These are phyloP conservation scores for Bombylius discolor DNA, from an alignment of 2,888 invertebrate species.

Conservation along the genomic window DNA sequence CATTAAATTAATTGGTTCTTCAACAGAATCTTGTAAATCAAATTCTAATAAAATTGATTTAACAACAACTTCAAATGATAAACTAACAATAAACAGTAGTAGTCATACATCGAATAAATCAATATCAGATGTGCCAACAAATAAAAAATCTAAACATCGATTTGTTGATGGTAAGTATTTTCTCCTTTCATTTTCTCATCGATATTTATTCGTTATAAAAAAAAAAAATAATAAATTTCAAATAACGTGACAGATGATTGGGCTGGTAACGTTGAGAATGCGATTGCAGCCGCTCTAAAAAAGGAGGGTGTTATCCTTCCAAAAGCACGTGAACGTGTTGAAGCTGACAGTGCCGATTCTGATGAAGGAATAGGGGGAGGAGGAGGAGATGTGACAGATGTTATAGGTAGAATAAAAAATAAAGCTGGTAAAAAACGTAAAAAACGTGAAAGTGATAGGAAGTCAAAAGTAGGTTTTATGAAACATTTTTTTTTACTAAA, in stretches of 20 bases:
- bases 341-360: constrained; percentile 38
- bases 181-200: too few relatives aligned
- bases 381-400: background rate
- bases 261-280: constrained; percentile 65
- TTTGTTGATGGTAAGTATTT: constrained; percentile 27
- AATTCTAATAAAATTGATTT: background rate
- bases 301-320: constrained; percentile 44
- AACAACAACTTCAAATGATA: background rate
- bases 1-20: too few relatives aligned
- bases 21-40: background rate
- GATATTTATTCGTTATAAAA: background rate
- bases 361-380: background rate
- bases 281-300: constrained; percentile 60
- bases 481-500: too few relatives aligned
- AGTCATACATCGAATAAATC: background rate
- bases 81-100: background rate
- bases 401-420: constrained; percentile 17
- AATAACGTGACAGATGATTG: constrained; percentile 47
- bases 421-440: constrained; percentile 26
- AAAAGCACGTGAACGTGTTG: constrained; percentile 38
- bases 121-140: background rate
- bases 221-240: background rate
- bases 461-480: constrained; percentile 14
- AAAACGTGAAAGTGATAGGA: constrained; percentile 22
- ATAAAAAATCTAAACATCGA: background rate